These are phyloP conservation scores for Dendrocopos noguchii DNA, from an alignment of 2,113 vertebrate species.

Conservation along the genomic window DNA sequence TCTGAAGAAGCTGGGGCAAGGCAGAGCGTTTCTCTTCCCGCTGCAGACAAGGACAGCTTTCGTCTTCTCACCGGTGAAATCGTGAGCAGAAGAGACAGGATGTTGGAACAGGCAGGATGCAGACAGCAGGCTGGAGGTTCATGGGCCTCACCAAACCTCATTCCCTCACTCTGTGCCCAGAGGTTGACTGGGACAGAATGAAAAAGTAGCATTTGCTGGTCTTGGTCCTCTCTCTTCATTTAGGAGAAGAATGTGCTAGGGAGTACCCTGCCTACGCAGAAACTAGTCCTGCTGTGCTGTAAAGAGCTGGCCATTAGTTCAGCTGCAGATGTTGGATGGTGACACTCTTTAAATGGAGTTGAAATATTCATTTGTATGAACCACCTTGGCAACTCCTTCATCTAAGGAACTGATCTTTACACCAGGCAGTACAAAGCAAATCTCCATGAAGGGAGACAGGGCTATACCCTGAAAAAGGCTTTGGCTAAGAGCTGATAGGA, in stretches of 20 bases:
- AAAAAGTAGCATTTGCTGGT: not conserved
- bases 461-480: not conserved
- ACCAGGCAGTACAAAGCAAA: not conserved
- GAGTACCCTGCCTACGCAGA: not conserved
- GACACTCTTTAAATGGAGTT: not conserved
- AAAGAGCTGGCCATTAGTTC: not conserved
- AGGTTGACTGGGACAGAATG: not conserved
- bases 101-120: not conserved
- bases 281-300: not conserved
- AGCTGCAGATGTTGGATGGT: not conserved
- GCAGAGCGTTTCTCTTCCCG: not conserved
- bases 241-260: not conserved
- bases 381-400: not conserved
- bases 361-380: not conserved
- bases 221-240: not conserved
- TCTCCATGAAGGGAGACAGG: not conserved
- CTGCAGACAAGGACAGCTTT: not conserved
- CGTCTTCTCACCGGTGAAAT: not conserved
- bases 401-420: not conserved
- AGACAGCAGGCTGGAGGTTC: not conserved
- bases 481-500: not conserved
- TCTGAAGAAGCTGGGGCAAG: not conserved
- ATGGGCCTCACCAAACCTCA: not conserved
- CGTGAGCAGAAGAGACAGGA: fast-evolving
- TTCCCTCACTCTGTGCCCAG: not conserved